Evolutionary conservation across 2,113 vertebrate species (phyloP), one percentile per base, ranked within the genome.

Genomic region (Xenotilapia caudafasciata): DNA sequence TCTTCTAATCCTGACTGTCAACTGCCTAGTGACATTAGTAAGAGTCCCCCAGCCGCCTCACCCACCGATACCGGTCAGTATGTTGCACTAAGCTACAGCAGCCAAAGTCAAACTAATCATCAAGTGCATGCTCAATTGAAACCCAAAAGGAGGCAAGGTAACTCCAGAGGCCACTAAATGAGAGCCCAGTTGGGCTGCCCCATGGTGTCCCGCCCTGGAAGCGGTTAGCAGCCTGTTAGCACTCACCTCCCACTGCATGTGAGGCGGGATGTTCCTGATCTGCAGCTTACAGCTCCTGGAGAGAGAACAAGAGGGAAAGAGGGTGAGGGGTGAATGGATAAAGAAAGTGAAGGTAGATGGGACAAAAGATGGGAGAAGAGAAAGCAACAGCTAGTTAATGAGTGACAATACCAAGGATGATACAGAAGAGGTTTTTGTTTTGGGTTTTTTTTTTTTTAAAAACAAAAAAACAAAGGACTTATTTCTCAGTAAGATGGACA

Each of bases 241-340:
- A 96, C 98, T 96, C 97, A 98, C 98, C 97, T 98, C 98, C 98
- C 98, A 98, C 94, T 98, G 98, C 96, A 98, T 97, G 92, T 98
- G 98, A 95, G 98, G 98, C 62, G 98, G 98, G 95, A 98, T 98
- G 94, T 98, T 98, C 96, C 98, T 96, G 95, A 98, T 97, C 97
- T 98, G 98, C 95, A 98, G 96, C 92, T 98, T 98, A 95, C 98
- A 98, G 97, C 97, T 98, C 96, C 98, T 98, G 96, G 45, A 91
- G 84, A 91, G 82, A 91, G 81, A 86, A 82, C 28, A 79, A 89
- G 73, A 84, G 15, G 77, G 31, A 8, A 81, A 83, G 26, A 82
- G 35, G 55, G 77, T 54, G 83, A 84, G 82, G 54, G 80, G 33
- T 40, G 40, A 79, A 60, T 82, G 55, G 62, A 65, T 12, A 38